Base-by-base conservation (phyloP, 2,888 invertebrate genomes). In the Agriopis leucophaearia region DNA sequence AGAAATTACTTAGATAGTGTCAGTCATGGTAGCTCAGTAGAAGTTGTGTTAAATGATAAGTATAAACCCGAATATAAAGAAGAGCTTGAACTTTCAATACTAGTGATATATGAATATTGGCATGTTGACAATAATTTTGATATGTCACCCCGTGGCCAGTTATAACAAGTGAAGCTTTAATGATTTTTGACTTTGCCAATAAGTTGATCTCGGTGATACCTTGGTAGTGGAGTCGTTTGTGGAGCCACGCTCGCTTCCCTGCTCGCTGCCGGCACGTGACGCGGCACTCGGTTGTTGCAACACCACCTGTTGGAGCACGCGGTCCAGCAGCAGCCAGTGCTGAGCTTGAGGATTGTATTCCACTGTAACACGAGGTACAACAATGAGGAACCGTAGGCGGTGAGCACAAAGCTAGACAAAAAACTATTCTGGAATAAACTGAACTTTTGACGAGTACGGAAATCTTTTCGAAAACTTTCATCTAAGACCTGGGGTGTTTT, bases 291-390 rank as follows among this genome's bases (percentile, higher is more conserved):
- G 81, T 81, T 94, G 96, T 90, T 99, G 99, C 57, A 99, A 92
- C 55, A 98, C 96, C 38, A 99, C 96, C 88, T 99, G 99, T 87
- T 99, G 99, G 18, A 97, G 96, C 69, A 99, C 97, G 71, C 99
- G 96, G 90, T 99, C 99, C 84, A 99, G 96, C 64, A 99, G 95
- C 44, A 98, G 90, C 99, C 99, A 99, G 86, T 99, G 97, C 81
- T 98, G 98, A 0, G 97, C 96, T 87, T 97, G 96, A 12, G 97
- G 96, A 73, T 97, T 97, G 86, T 97, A 97, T 78, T 98, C 98
- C 89, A 97, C 97, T 96, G 89, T 15, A 88, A 78, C 47, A 52
- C 48, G 71, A 47, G 58, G 10, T 48, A 6, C 16, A 8, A 15
- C 8, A 2, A 35, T 10, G 12, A 18, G 8, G 1, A 13, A 51